phyloP scores from a whole-genome alignment of 1,140 invertebrate genomes.

The Drosophila saltans region DNA sequence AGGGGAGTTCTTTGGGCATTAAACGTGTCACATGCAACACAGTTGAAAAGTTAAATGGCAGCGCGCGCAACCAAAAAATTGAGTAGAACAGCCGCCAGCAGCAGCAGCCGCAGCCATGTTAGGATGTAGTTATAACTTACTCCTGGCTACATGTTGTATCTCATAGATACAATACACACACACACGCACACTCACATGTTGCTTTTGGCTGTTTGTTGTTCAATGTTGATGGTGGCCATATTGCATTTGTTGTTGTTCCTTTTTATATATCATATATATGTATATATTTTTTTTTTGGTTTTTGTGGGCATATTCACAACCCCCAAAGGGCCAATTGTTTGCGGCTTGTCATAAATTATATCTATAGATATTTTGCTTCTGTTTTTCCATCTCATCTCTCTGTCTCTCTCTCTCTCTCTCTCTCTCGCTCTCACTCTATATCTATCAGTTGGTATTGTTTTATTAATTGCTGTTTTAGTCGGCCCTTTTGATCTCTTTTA shows the following conservation, averaged over 20 bases:
- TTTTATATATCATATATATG: neutral
- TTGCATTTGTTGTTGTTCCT: slow-evolving; percentile 58
- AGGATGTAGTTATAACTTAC: slow-evolving; percentile 71
- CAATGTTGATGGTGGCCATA: slow-evolving; percentile 67
- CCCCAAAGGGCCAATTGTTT: slow-evolving; percentile 43
- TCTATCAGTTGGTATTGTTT: slow-evolving; percentile 56
- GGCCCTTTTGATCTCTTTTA: slow-evolving; percentile 62
- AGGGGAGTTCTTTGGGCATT: slow-evolving; percentile 46
- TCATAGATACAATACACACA: slow-evolving; percentile 39
- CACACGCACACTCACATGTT: slow-evolving; percentile 51
- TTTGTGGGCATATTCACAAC: slow-evolving; percentile 69
- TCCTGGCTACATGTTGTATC: slow-evolving; percentile 20
- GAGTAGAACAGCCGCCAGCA: slow-evolving; percentile 45
- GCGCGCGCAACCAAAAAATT: slow-evolving; percentile 55
- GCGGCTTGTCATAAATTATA: slow-evolving; percentile 72
- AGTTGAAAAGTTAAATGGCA: slow-evolving; percentile 81
- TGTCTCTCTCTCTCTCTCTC: slow-evolving; percentile 7
- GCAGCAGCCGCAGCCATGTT: slow-evolving; percentile 55
- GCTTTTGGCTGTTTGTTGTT: slow-evolving; percentile 28
- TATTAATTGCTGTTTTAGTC: slow-evolving; percentile 67
- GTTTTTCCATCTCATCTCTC: slow-evolving; percentile 23
- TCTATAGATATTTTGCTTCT: slow-evolving; percentile 60
- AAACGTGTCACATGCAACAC: slow-evolving; percentile 76
- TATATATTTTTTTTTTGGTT: slow-evolving; percentile 19
- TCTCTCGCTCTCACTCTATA: slow-evolving; percentile 6